Conservation (phyloP, 2,113 vertebrate genomes). For the Hyperopisus bebe region DNA sequence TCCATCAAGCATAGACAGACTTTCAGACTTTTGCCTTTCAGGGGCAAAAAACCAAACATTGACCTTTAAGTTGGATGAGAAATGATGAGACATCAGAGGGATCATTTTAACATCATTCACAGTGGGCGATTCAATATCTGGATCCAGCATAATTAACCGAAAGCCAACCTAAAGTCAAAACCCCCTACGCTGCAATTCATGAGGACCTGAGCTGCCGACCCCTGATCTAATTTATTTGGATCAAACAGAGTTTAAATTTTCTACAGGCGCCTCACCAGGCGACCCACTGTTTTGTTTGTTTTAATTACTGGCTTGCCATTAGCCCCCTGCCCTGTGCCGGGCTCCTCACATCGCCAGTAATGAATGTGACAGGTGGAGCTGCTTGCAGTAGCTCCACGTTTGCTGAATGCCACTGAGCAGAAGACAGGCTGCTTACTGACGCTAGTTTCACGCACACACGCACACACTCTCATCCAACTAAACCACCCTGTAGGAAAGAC, state of each 20-base stretch:
- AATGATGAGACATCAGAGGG: not conserved
- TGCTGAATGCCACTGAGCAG: not conserved
- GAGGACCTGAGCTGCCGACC: not conserved
- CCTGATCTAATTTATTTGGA: conserved; percentile 20
- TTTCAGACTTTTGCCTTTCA: not conserved
- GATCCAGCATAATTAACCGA: not conserved
- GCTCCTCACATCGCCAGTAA: not conserved
- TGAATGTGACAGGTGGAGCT: conserved; percentile 5
- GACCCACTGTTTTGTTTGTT: conserved; percentile 2
- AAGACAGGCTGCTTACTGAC: not conserved
- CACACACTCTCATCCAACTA: not conserved
- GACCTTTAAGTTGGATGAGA: not conserved
- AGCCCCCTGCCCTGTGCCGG: not conserved
- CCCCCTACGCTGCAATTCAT: not conserved
- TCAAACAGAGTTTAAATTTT: conserved; percentile 20
- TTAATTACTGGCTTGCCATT: conserved; percentile 5
- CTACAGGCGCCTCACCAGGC: not conserved
- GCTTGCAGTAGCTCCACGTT: not conserved
- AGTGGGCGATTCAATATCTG: not conserved
- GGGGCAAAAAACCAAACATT: not conserved
- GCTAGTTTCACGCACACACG: not conserved
- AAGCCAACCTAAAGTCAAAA: not conserved
- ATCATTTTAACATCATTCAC: not conserved
- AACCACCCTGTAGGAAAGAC: not conserved
- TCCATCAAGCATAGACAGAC: not conserved